Conservation (phyloP, 2,113 vertebrate species). For the Uria aalge region DNA sequence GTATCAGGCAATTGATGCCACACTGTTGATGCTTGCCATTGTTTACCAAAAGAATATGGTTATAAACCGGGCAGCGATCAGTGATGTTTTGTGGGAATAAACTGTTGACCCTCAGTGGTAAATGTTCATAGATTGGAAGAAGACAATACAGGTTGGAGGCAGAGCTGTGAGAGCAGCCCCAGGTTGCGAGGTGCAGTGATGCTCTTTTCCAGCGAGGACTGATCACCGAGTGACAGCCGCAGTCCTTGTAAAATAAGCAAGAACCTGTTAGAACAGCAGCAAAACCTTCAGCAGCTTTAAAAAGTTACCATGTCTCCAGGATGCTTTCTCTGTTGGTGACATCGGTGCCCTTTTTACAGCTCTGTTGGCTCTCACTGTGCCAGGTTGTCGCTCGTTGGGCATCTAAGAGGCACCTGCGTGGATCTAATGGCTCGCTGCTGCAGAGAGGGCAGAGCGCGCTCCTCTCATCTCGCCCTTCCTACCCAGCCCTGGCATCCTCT, state of each 20-base stretch:
- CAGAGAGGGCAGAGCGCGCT: accelerated
- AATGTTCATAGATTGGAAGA: background rate
- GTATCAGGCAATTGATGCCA: background rate
- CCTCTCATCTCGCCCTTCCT: background rate
- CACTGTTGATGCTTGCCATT: background rate
- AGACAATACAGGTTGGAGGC: background rate
- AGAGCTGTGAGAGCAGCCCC: background rate
- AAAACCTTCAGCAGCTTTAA: background rate
- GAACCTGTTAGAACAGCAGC: background rate
- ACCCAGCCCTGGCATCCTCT: background rate
- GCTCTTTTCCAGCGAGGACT: background rate
- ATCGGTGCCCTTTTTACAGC: background rate
- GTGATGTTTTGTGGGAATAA: background rate
- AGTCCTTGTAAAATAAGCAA: background rate
- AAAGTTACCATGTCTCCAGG: background rate
- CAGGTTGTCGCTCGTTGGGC: background rate
- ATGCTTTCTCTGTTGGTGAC: background rate
- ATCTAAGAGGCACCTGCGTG: background rate
- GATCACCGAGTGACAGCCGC: background rate
- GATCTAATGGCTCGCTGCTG: accelerated
- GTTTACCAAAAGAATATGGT: background rate
- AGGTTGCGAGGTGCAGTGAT: accelerated
- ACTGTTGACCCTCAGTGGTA: background rate
- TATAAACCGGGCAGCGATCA: background rate
- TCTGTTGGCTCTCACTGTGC: background rate